phyloP scores from a whole-genome alignment of 2,797 vertebrate species.

The Halcyon leucocephala region DNA sequence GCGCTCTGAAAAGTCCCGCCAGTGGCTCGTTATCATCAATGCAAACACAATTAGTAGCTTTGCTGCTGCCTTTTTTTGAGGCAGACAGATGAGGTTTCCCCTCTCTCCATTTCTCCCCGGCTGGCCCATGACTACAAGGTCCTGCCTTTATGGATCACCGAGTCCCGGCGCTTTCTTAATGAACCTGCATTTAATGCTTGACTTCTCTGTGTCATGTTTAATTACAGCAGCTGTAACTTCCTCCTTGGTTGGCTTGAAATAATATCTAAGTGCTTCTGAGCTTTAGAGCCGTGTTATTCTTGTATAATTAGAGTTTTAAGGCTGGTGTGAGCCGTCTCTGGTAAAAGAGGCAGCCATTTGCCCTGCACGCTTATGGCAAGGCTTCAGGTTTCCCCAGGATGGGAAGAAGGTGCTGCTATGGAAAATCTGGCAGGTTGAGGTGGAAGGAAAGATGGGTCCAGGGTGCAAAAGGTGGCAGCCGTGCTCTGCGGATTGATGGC shows the following conservation, averaged over 20 bases:
- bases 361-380: not conserved
- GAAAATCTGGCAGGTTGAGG: not conserved
- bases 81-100: not conserved
- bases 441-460: not conserved
- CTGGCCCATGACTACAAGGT: slow-evolving; percentile 41
- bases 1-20: not conserved
- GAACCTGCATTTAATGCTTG: slow-evolving; percentile 72
- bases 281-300: slow-evolving; percentile 65
- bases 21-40: not conserved
- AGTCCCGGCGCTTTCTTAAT: slow-evolving; percentile 44
- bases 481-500: not conserved
- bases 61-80: not conserved
- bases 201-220: slow-evolving; percentile 71
- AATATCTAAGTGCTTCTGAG: slow-evolving; percentile 69
- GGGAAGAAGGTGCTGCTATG: not conserved
- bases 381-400: not conserved
- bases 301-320: slow-evolving; percentile 66
- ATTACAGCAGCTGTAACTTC: slow-evolving; percentile 72
- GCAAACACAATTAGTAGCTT: slow-evolving; percentile 10
- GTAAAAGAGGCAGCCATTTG: not conserved
- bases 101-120: not conserved
- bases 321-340: slow-evolving; percentile 28
- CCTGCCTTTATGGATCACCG: slow-evolving; percentile 63
- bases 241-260: slow-evolving; percentile 53
- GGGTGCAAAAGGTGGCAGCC: not conserved